Percentiles rank a stretch among this genome's conserved stretches.
phyloP scores from a whole-genome alignment of 2,797 vertebrate genomes.

The Lithobates pipiens region DNA sequence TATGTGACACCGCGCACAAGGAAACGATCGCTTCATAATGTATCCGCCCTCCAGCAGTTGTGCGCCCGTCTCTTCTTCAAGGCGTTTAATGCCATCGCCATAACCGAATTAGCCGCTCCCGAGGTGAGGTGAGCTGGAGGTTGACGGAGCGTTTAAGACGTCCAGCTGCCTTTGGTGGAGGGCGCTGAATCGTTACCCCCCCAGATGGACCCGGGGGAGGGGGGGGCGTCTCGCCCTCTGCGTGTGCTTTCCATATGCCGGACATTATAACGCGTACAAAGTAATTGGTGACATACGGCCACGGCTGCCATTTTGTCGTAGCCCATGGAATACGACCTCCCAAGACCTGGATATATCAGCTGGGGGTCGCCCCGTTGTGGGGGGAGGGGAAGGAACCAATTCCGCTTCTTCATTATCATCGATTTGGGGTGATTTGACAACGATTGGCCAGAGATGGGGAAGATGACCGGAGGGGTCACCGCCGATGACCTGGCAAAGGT shows the following conservation, averaged over 20 bases:
- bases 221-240: no score
- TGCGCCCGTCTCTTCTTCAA: conserved; percentile 83
- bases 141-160: conserved; percentile 82
- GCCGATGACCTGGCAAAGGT: conserved; percentile 77
- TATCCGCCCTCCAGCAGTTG: conserved; percentile 76
- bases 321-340: not conserved
- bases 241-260: not conserved
- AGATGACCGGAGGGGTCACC: conserved; percentile 83
- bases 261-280: not conserved
- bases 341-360: not conserved
- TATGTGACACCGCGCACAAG: conserved; percentile 81
- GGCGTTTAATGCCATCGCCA: conserved; percentile 80
- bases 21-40: conserved; percentile 82
- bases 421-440: conserved; percentile 90
- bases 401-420: conserved; percentile 87
- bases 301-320: conserved; percentile 13
- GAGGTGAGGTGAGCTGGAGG: conserved; percentile 78
- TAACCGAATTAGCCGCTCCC: conserved; percentile 90
- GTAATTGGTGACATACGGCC: not conserved
- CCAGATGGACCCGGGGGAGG: not conserved
- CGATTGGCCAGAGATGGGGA: conserved; percentile 77
- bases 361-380: conserved; percentile 18
- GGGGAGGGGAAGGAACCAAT: conserved; percentile 75
- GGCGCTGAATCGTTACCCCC: not conserved
- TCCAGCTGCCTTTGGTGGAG: conserved; percentile 68